phyloP scores from a whole-genome alignment of 2,113 vertebrate species.

The Atractosteus spatula region DNA sequence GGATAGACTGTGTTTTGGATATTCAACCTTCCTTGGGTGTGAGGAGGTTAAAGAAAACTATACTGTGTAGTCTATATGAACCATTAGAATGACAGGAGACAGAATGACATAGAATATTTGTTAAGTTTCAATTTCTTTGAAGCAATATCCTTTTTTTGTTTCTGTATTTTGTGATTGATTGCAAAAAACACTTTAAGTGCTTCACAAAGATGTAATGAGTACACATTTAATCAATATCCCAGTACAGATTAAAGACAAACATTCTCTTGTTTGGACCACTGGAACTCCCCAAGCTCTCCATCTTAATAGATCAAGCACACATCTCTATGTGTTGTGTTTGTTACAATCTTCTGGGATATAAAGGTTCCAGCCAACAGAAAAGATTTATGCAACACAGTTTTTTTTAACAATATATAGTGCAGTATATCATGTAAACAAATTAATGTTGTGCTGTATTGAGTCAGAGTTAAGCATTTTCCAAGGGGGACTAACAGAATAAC shows the following conservation, averaged over 20 bases:
- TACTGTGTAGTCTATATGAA: too few relatives aligned
- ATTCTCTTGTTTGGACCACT: neutral
- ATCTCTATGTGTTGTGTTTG: constrained; percentile 7
- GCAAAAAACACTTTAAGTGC: too few relatives aligned
- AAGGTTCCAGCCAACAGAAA: neutral
- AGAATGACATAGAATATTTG: too few relatives aligned
- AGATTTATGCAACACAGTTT: constrained; percentile 23
- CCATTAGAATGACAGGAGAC: too few relatives aligned
- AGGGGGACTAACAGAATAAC: constrained; percentile 12
- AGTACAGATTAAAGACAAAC: constrained; percentile 10
- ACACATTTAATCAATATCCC: neutral
- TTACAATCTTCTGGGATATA: constrained; percentile 9
- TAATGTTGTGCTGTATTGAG: constrained; percentile 16
- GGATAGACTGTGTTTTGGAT: too few relatives aligned
- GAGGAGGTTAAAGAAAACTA: too few relatives aligned
- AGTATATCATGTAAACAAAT: constrained; percentile 31
- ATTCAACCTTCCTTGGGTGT: too few relatives aligned
- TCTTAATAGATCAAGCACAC: constrained; percentile 1
- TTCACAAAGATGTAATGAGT: neutral
- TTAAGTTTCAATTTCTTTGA: too few relatives aligned
- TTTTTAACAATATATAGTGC: constrained; percentile 13
- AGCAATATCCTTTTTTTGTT: too few relatives aligned
- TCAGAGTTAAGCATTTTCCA: neutral
- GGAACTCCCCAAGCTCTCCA: neutral
- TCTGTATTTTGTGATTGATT: too few relatives aligned